Evolutionary conservation across 1,140 invertebrate genomes (phyloP).

Genomic region (Stenopsyche tienmushanensis): DNA sequence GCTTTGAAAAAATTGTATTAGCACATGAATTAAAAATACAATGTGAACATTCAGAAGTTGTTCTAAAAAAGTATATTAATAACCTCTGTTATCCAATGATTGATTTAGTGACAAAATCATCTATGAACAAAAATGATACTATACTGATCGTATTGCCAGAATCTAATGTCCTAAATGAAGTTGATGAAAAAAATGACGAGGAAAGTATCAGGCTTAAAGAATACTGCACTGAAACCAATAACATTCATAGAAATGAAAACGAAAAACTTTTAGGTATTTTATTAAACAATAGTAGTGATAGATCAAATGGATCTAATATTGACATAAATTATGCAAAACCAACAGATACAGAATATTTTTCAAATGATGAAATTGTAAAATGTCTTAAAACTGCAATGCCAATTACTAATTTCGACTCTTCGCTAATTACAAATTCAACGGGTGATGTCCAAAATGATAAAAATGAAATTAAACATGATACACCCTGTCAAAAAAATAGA

Average conservation of each 20-base stretch:
- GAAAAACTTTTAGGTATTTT: background rate
- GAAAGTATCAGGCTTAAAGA: no score
- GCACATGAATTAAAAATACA: conserved; percentile 35
- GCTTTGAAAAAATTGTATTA: conserved; percentile 22
- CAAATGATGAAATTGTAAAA: no score
- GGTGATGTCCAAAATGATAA: no score
- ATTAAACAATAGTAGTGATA: background rate
- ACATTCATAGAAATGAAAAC: background rate
- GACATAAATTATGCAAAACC: background rate
- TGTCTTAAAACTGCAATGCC: no score
- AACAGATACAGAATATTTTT: conserved; percentile 7
- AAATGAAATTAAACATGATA: no score
- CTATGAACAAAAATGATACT: conserved; percentile 27
- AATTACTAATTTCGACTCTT: no score
- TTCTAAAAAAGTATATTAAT: conserved; percentile 29
- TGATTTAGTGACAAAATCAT: background rate
- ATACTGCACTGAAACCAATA: no score
- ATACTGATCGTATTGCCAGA: conserved; percentile 32
- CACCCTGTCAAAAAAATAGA: conserved; percentile 8
- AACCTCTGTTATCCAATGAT: conserved; percentile 13
- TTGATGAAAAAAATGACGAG: background rate
- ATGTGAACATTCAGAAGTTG: conserved; percentile 32
- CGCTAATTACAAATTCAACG: no score
- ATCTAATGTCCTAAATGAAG: conserved; percentile 9
- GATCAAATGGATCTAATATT: background rate